Percentiles rank a stretch among this genome's conserved stretches.
These are phyloP conservation scores for Montipora capitata DNA, from an alignment of 92 coral and sea anemone genomes.

Conservation along the genomic window DNA sequence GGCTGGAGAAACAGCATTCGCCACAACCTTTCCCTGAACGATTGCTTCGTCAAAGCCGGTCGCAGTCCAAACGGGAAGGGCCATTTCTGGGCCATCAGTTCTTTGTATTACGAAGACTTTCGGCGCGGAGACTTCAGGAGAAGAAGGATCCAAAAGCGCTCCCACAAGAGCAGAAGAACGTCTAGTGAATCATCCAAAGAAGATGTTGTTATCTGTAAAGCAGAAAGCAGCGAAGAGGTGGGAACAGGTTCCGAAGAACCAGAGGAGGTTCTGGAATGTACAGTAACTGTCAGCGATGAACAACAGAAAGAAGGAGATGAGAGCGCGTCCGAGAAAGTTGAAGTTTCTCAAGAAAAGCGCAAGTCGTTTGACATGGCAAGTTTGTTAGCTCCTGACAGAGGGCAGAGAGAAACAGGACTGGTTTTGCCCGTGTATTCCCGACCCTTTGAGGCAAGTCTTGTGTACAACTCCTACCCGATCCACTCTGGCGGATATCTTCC, in stretches of 20 bases:
- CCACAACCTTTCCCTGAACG: constrained; percentile 89
- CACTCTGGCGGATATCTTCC: constrained; percentile 37
- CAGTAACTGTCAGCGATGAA: constrained; percentile 13
- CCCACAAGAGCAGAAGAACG: constrained; percentile 37
- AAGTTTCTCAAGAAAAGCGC: constrained; percentile 34
- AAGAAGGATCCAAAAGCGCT: constrained; percentile 73
- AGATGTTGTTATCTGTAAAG: constrained; percentile 48
- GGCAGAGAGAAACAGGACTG: constrained; percentile 32
- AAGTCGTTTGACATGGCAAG: constrained; percentile 65
- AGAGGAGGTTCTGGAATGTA: constrained; percentile 34
- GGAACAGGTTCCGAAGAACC: constrained; percentile 21
- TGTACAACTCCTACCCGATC: constrained; percentile 35
- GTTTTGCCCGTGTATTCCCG: constrained; percentile 41
- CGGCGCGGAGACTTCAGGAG: constrained; percentile 89
- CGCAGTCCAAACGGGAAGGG: constrained; percentile 96
- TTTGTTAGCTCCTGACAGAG: constrained; percentile 52
- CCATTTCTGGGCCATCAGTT: constrained; percentile 94
- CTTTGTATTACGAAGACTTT: constrained; percentile 87
- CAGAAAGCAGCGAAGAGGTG: constrained; percentile 54
- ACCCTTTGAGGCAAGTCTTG: constrained; percentile 29
- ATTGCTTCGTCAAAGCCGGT: constrained; percentile 91
- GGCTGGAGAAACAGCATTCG: constrained; percentile 96
- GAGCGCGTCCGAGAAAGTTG: constrained; percentile 23
- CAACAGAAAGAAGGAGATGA: constrained; percentile 21
- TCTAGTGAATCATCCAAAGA: constrained; percentile 43